Conservation (phyloP, 2,113 vertebrate genomes). For the Sapayoa aenigma region DNA sequence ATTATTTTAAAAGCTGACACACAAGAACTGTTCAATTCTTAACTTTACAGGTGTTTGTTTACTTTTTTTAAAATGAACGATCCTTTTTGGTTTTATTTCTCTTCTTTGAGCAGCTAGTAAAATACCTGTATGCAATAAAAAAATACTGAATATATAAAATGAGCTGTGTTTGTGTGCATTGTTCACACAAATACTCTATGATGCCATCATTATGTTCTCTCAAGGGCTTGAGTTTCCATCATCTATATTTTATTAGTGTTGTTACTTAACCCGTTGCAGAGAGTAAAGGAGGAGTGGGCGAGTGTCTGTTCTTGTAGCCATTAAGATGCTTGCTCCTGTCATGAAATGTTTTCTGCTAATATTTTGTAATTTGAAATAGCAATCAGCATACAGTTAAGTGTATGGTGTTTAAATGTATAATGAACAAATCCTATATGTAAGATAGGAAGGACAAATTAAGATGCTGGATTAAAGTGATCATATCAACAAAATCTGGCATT, state of each 20-base stretch:
- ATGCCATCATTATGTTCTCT: constrained; percentile 25
- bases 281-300: background rate
- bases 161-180: background rate
- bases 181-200: background rate
- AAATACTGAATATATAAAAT: background rate
- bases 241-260: constrained; percentile 69
- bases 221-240: constrained; percentile 47
- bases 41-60: background rate
- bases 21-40: background rate
- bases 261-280: constrained; percentile 50
- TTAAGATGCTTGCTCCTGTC: background rate
- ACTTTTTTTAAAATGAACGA: background rate
- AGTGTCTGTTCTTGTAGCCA: background rate
- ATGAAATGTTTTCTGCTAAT: background rate
- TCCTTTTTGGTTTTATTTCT: background rate
- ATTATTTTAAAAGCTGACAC: background rate
- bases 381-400: constrained; percentile 29
- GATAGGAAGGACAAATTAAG: background rate
- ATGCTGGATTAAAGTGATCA: background rate
- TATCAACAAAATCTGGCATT: background rate
- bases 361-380: background rate
- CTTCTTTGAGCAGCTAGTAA: background rate
- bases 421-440: background rate
- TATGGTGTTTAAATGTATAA: background rate
- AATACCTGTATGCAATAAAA: background rate